Evolutionary conservation across 2,113 vertebrate species (phyloP).

Genomic region (Tretioscincus oriximinensis): DNA sequence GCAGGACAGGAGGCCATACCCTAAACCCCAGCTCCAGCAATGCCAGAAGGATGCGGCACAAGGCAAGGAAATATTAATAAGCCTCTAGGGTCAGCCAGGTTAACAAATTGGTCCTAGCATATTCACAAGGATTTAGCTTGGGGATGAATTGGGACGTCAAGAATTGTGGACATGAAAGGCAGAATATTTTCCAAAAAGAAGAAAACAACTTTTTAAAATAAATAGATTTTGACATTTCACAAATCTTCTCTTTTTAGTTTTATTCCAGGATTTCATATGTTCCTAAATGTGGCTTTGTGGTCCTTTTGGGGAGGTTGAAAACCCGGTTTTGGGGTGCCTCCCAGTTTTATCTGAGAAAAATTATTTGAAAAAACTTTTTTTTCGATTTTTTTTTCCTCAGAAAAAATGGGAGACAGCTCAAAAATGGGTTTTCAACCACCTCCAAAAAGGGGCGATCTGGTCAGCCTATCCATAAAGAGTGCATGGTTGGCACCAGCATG

Average conservation of each 20-base stretch:
- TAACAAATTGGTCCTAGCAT: background rate
- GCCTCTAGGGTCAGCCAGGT: constrained; percentile 15
- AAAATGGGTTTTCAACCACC: no score
- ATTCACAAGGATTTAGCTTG: background rate
- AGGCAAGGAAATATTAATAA: constrained; percentile 1
- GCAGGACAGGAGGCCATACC: background rate
- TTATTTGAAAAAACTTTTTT: no score
- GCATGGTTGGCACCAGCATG: no score
- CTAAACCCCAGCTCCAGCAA: background rate
- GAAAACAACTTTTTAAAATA: background rate
- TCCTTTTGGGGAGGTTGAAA: no score
- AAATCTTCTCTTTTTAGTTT: background rate
- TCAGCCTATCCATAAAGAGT: no score
- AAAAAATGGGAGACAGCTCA: no score
- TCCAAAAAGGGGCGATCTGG: no score
- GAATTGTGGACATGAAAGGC: background rate
- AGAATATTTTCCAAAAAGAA: constrained; percentile 18
- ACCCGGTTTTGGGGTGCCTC: no score
- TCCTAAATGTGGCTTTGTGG: no score
- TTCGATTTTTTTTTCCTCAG: no score
- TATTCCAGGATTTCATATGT: background rate
- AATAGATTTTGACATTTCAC: background rate
- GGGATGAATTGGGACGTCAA: constrained; percentile 21
- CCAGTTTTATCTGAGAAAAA: no score
- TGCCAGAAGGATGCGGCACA: background rate